Conservation (phyloP, 2,797 vertebrate genomes). For the Enteromius thamalakanensis region DNA sequence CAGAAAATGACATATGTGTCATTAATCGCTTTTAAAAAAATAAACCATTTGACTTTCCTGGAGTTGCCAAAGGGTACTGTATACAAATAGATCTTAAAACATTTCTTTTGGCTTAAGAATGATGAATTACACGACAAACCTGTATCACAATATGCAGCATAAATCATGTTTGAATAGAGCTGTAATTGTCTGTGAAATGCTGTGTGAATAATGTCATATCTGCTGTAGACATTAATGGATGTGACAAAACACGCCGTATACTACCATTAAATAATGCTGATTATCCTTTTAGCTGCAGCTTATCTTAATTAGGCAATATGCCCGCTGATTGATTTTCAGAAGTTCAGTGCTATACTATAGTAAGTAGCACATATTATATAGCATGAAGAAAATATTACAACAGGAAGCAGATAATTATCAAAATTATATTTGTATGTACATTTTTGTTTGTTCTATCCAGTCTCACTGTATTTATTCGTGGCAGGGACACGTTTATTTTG, state of each 20-base stretch:
- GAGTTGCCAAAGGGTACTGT: conserved; percentile 21
- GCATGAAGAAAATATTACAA: background rate
- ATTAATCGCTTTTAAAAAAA: conserved; percentile 1
- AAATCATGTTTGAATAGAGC: conserved; percentile 38
- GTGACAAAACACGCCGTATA: conserved; percentile 21
- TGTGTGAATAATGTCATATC: conserved; percentile 42
- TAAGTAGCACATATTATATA: background rate
- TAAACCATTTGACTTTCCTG: background rate
- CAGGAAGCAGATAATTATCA: background rate
- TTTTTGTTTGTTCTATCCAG: background rate
- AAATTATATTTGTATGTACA: background rate
- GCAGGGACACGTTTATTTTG: too few species aligned
- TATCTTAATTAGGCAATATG: background rate
- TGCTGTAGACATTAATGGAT: conserved; percentile 38
- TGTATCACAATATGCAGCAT: conserved; percentile 45
- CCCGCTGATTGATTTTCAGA: background rate
- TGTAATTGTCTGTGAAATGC: conserved; percentile 44
- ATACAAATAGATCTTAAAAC: conserved; percentile 22
- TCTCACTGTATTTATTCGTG: too few species aligned
- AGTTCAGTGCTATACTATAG: background rate
- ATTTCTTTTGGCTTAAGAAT: conserved; percentile 34
- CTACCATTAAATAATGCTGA: conserved; percentile 17
- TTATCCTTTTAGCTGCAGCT: conserved; percentile 6
- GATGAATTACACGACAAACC: conserved; percentile 42
- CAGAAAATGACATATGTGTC: conserved; percentile 38